Conservation (phyloP, 1,140 invertebrate species). For the Drosophila burlai region DNA sequence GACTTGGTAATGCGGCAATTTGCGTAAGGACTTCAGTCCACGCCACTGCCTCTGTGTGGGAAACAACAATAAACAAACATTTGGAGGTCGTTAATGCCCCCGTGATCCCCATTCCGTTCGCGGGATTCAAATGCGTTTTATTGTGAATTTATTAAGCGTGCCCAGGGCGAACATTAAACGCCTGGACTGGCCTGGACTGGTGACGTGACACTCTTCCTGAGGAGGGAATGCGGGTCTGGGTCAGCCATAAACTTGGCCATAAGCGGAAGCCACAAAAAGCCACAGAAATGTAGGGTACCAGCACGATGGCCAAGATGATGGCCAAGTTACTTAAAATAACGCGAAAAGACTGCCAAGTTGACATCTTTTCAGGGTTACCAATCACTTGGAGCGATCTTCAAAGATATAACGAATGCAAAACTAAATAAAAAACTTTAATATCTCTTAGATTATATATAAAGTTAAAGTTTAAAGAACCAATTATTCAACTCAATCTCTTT, state of each 20-base stretch:
- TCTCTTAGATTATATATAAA: neutral
- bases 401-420: no score
- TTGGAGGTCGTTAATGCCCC: slow-evolving; percentile 41
- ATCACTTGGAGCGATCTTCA: neutral
- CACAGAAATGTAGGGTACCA: slow-evolving; percentile 25
- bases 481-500: neutral
- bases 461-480: neutral
- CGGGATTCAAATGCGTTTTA: slow-evolving; percentile 78
- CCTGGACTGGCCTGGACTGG: slow-evolving; percentile 19
- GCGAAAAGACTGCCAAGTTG: neutral
- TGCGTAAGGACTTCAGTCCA: slow-evolving; percentile 33
- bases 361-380: neutral
- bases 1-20: slow-evolving; percentile 81
- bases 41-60: neutral
- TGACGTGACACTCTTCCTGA: slow-evolving; percentile 37
- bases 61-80: slow-evolving; percentile 37
- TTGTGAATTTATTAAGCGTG: slow-evolving; percentile 82
- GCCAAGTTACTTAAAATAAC: neutral
- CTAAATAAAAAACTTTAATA: neutral
- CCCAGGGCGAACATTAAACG: slow-evolving; percentile 76
- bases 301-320: slow-evolving; percentile 9
- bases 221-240: slow-evolving; percentile 32
- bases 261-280: slow-evolving; percentile 37
- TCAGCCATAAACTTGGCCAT: slow-evolving; percentile 68
- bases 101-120: slow-evolving; percentile 23